These are phyloP conservation scores for Falco cherrug DNA, from an alignment of 2,797 vertebrate species.

Conservation along the genomic window DNA sequence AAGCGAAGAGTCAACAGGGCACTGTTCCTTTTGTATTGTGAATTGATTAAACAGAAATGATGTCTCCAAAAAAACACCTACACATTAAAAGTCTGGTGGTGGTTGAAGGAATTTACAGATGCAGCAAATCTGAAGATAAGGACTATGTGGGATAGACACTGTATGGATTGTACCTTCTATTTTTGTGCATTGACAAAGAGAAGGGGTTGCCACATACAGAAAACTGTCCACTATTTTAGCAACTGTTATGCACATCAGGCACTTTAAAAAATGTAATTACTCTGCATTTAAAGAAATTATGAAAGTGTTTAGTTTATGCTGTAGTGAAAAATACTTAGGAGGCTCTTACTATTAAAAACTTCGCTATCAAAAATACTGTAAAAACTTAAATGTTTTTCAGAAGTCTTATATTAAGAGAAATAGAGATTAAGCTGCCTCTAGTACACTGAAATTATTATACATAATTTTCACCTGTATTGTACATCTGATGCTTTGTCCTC, in stretches of 20 bases:
- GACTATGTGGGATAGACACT: not conserved
- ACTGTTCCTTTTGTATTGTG: not conserved
- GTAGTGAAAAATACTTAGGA: not conserved
- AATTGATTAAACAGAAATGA: not conserved
- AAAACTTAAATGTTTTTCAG: not conserved
- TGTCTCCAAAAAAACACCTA: not conserved
- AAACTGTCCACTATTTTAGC: not conserved
- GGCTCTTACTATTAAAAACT: not conserved
- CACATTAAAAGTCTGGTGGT: not conserved
- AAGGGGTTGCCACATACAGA: not conserved
- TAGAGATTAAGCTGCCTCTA: not conserved
- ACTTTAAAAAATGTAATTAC: not conserved
- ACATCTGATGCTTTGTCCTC: not conserved
- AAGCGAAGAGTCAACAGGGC: not conserved
- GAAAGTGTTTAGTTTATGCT: not conserved
- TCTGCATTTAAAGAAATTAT: not conserved
- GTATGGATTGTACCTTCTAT: not conserved
- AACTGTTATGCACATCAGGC: not conserved
- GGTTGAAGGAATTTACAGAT: not conserved
- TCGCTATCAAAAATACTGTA: not conserved
- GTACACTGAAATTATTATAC: not conserved
- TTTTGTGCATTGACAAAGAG: not conserved
- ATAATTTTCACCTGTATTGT: not conserved
- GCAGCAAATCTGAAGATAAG: not conserved
- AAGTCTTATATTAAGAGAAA: not conserved